phyloP scores from a whole-genome alignment of 1,140 invertebrate genomes.

The Drosophila takahashii region DNA sequence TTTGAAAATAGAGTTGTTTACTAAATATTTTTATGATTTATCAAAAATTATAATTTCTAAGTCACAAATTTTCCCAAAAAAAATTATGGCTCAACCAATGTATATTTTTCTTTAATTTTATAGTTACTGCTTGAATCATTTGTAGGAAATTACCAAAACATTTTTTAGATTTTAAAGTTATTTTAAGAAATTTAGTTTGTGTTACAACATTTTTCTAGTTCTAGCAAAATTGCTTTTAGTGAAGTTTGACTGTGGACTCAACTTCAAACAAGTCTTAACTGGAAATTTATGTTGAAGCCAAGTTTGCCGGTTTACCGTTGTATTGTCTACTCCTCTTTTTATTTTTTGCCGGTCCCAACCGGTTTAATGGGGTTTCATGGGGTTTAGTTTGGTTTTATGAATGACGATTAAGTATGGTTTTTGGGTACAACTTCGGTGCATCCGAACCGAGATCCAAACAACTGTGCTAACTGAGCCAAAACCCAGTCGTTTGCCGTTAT shows the following conservation, averaged over 20 bases:
- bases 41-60: too few relatives aligned
- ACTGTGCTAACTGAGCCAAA: constrained; percentile 24
- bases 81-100: too few relatives aligned
- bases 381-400: constrained; percentile 40
- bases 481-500: constrained; percentile 5
- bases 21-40: too few relatives aligned
- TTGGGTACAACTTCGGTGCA: constrained; percentile 4
- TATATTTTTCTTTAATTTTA: too few relatives aligned
- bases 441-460: neutral
- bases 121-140: too few relatives aligned
- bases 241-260: neutral
- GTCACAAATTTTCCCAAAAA: too few relatives aligned
- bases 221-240: neutral
- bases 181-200: too few relatives aligned
- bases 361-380: constrained; percentile 32
- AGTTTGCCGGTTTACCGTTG: constrained; percentile 38
- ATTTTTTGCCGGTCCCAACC: constrained; percentile 41
- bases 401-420: constrained; percentile 26
- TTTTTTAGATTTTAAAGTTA: too few relatives aligned
- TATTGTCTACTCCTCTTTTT: neutral
- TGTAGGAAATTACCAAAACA: too few relatives aligned
- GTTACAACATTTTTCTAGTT: neutral
- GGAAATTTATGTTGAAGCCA: constrained; percentile 17
- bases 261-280: constrained; percentile 21
- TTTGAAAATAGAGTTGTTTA: neutral